Percentiles rank a stretch among this genome's conserved stretches.
Conservation (phyloP, 2,797 vertebrate genomes). For the Falco rusticolus region DNA sequence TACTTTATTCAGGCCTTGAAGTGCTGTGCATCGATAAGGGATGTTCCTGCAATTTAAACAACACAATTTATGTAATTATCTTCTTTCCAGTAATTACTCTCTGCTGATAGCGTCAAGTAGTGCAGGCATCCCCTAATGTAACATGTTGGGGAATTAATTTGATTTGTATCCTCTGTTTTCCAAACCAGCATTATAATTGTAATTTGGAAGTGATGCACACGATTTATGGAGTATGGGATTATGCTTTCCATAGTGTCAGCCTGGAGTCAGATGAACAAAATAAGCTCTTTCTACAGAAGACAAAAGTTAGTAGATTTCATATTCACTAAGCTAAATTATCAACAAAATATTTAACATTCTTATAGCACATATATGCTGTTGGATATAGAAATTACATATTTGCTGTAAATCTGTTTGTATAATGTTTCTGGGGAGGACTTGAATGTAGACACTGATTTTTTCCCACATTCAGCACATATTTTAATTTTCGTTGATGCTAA, state of each 20-base stretch:
- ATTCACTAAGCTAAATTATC: not conserved
- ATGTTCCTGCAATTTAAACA: not conserved
- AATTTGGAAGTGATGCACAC: not conserved
- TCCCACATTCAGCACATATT: not conserved
- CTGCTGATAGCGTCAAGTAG: not conserved
- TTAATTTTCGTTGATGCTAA: conserved; percentile 10
- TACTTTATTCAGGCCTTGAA: not conserved
- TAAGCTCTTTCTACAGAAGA: not conserved
- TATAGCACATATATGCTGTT: not conserved
- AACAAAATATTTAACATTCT: not conserved
- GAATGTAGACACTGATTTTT: not conserved
- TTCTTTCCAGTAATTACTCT: not conserved
- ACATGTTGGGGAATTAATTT: not conserved
- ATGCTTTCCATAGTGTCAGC: not conserved
- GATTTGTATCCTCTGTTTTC: not conserved
- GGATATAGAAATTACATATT: not conserved
- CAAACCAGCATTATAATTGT: not conserved
- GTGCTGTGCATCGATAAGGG: not conserved
- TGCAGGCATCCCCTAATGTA: not conserved
- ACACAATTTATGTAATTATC: not conserved
- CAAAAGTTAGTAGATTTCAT: not conserved
- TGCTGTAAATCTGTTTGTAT: not conserved
- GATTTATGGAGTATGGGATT: not conserved
- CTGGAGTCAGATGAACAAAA: not conserved
- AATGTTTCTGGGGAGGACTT: not conserved